Percentiles rank a stretch among this genome's conserved stretches.
phyloP scores from a whole-genome alignment of 2,113 vertebrate species.

The Sardina pilchardus region DNA sequence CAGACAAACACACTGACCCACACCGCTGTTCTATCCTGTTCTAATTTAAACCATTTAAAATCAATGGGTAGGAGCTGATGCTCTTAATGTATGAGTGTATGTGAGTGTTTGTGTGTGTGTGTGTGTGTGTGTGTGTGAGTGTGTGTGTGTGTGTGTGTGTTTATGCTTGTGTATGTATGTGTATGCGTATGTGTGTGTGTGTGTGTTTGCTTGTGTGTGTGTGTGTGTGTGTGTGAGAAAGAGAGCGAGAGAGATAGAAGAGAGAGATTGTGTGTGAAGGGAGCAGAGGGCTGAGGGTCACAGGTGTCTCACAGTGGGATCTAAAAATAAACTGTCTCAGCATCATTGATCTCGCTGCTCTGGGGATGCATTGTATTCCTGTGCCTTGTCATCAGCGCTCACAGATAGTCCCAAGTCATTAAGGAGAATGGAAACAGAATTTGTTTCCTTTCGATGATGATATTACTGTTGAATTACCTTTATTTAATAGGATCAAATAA shows the following conservation, averaged over 20 bases:
- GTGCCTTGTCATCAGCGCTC: not conserved
- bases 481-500: not conserved
- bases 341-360: not conserved
- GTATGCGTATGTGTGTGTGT: not conserved
- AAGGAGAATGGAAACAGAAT: not conserved
- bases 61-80: not conserved
- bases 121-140: not conserved
- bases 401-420: not conserved
- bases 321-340: constrained; percentile 13
- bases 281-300: not conserved
- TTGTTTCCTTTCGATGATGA: not conserved
- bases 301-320: not conserved
- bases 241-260: too few relatives aligned
- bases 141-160: not conserved
- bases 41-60: not conserved
- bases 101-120: not conserved
- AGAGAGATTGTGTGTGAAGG: too few relatives aligned
- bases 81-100: not conserved
- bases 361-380: not conserved
- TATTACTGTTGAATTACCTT: not conserved
- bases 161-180: not conserved
- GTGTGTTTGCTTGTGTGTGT: not conserved
- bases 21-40: not conserved
- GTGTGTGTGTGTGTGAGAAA: not conserved
- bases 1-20: not conserved